These are phyloP conservation scores for Xenus cinereus DNA, from an alignment of 2,113 vertebrate genomes.

Conservation along the genomic window DNA sequence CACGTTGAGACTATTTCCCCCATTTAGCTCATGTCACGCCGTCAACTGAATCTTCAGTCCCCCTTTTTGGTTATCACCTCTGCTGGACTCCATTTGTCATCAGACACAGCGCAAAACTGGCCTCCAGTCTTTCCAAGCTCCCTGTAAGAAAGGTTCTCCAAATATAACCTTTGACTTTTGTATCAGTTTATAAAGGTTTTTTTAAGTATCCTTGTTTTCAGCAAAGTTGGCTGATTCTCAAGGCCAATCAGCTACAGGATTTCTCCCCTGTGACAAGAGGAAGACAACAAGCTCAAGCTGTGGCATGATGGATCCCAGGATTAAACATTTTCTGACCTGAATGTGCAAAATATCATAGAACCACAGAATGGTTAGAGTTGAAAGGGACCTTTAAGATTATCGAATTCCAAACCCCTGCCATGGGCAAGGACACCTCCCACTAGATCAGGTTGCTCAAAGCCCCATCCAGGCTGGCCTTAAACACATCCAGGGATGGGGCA, in stretches of 20 bases:
- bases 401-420: too few species aligned
- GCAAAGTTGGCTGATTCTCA: background rate
- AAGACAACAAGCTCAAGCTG: background rate
- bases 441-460: too few species aligned
- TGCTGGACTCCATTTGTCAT: background rate
- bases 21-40: background rate
- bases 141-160: background rate
- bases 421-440: too few species aligned
- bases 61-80: background rate
- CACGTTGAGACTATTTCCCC: background rate
- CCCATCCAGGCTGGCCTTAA: too few species aligned
- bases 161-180: background rate
- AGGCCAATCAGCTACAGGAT: background rate
- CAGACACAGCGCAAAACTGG: background rate
- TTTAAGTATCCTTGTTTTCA: background rate
- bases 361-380: too few species aligned
- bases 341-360: background rate
- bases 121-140: background rate
- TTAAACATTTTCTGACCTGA: background rate
- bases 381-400: too few species aligned
- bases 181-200: background rate
- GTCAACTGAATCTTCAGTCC: background rate
- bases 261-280: background rate
- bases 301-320: background rate
- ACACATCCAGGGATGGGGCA: too few species aligned